These are phyloP conservation scores for Deroplatys truncata DNA, from an alignment of 2,888 invertebrate species.

Conservation along the genomic window DNA sequence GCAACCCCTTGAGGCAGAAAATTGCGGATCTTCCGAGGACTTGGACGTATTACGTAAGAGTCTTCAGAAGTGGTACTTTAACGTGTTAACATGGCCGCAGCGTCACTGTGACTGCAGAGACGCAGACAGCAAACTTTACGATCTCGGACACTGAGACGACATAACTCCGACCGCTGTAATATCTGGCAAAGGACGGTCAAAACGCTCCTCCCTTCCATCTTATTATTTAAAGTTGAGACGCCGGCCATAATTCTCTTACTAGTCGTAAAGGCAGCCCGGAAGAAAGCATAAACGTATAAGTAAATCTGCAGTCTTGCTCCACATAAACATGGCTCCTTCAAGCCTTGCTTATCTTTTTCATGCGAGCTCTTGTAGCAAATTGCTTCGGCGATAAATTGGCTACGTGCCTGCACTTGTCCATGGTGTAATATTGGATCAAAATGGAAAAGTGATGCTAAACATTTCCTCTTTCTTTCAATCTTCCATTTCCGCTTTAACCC, in stretches of 20 bases:
- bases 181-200: background rate
- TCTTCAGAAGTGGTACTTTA: background rate
- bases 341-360: background rate
- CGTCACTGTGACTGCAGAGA: background rate
- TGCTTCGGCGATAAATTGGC: background rate
- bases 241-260: background rate
- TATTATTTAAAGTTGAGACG: background rate
- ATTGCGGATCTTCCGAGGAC: background rate
- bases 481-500: background rate
- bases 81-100: background rate
- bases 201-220: background rate
- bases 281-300: background rate
- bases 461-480: background rate
- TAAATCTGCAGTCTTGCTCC: background rate
- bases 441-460: background rate
- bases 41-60: background rate
- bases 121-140: background rate
- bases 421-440: background rate
- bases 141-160: background rate
- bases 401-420: background rate
- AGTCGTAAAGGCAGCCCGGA: background rate
- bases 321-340: background rate
- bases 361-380: background rate
- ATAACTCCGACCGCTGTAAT: background rate
- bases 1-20: background rate